A percentile compares a stretch with the other conserved stretches of the same genome.
Conservation (phyloP, 2,797 vertebrate species). For the Toxotes lorentzi region DNA sequence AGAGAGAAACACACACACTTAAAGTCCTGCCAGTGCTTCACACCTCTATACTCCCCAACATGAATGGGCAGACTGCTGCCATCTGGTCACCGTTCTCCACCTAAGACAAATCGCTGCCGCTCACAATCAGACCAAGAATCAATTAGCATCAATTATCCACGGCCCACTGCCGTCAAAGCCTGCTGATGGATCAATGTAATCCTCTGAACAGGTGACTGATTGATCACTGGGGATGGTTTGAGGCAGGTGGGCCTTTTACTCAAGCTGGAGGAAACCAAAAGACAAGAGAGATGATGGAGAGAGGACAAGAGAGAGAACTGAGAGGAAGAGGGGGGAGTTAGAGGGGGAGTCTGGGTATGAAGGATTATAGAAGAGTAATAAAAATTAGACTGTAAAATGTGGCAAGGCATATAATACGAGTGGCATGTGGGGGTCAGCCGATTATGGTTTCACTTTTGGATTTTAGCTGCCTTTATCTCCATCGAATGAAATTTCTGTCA, state of each 20-base stretch:
- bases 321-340: not conserved
- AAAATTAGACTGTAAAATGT: slow-evolving; percentile 28
- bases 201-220: slow-evolving; percentile 67
- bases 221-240: slow-evolving; percentile 46
- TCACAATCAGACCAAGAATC: slow-evolving; percentile 66
- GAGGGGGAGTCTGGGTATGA: not conserved
- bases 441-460: slow-evolving; percentile 39
- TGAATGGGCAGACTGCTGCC: slow-evolving; percentile 69
- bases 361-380: slow-evolving; percentile 11
- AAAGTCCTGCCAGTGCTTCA: slow-evolving; percentile 10
- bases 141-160: slow-evolving; percentile 76
- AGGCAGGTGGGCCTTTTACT: slow-evolving; percentile 53
- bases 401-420: slow-evolving; percentile 7
- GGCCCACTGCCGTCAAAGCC: slow-evolving; percentile 32
- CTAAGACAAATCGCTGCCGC: slow-evolving; percentile 74
- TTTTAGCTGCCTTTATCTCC: slow-evolving; percentile 31
- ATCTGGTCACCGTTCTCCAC: slow-evolving; percentile 75
- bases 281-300: slow-evolving; percentile 12
- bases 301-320: not conserved
- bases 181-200: slow-evolving; percentile 53
- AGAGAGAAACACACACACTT: slow-evolving; percentile 2
- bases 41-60: not conserved
- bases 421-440: slow-evolving; percentile 9
- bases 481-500: not conserved
- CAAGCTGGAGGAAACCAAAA: slow-evolving; percentile 19